Percentiles rank a stretch among this genome's conserved stretches.
phyloP scores from a whole-genome alignment of 2,888 invertebrate genomes.

The Drosophila buzzatii region DNA sequence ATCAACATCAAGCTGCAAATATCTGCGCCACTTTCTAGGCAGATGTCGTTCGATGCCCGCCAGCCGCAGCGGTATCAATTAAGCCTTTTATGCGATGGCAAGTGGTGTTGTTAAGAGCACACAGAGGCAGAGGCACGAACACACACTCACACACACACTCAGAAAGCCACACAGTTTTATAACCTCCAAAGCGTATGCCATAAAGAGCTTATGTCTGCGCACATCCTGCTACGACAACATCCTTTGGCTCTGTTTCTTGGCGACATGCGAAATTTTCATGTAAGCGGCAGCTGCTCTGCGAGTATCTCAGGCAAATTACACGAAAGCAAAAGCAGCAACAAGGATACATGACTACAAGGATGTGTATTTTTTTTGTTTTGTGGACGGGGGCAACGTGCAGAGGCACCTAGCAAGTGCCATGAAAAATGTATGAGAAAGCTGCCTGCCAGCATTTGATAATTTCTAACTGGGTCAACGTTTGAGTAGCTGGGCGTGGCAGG shows the following conservation, averaged over 20 bases:
- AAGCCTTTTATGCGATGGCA: constrained; percentile 65
- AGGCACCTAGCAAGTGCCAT: constrained; percentile 42
- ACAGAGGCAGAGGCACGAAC: neutral
- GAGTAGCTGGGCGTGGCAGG: constrained; percentile 24
- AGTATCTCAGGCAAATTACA: constrained; percentile 58
- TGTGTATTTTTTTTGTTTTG: constrained; percentile 16
- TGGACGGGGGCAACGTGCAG: neutral
- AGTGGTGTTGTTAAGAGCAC: constrained; percentile 46
- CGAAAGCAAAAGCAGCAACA: constrained; percentile 47
- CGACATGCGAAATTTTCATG: constrained; percentile 61
- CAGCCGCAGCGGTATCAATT: constrained; percentile 62
- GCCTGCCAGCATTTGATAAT: constrained; percentile 50
- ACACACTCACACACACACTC: constrained; percentile 4
- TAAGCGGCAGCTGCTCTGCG: constrained; percentile 57
- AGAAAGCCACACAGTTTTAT: constrained; percentile 38
- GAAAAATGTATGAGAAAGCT: constrained; percentile 62
- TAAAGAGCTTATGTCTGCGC: constrained; percentile 74
- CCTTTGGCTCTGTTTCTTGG: constrained; percentile 27
- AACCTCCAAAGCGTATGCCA: constrained; percentile 48
- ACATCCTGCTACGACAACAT: constrained; percentile 55
- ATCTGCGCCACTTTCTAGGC: constrained; percentile 4
- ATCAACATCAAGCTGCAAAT: constrained; percentile 13
- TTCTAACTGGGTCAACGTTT: constrained; percentile 59
- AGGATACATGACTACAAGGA: constrained; percentile 25
- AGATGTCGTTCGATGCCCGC: constrained; percentile 35